These are phyloP conservation scores for Poecilia latipinna DNA, from an alignment of 2,113 vertebrate species.

Conservation along the genomic window DNA sequence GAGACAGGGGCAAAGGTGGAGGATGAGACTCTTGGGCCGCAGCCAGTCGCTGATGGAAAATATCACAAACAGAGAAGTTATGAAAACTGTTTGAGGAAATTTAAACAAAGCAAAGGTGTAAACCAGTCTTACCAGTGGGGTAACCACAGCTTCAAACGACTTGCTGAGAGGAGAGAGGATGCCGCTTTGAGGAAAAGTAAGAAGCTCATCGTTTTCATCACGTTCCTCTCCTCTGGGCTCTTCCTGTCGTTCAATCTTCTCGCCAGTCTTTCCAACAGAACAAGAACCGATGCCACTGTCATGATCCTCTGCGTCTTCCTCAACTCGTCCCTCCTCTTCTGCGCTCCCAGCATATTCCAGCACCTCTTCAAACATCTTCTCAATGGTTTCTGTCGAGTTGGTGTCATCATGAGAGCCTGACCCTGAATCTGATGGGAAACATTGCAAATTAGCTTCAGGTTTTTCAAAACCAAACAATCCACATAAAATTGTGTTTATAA, in stretches of 20 bases:
- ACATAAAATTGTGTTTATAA: not conserved
- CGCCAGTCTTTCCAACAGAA: conserved; percentile 33
- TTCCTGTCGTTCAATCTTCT: conserved; percentile 14
- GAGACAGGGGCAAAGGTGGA: conserved; percentile 41
- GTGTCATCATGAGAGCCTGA: conserved; percentile 54
- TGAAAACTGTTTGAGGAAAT: not conserved
- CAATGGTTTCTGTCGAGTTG: conserved; percentile 74
- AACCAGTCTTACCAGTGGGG: conserved; percentile 74
- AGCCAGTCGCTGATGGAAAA: conserved; percentile 60
- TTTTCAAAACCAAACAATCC: too few relatives aligned
- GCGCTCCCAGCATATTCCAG: conserved; percentile 66
- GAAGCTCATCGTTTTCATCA: conserved; percentile 63
- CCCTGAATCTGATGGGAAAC: conserved; percentile 40
- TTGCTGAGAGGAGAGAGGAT: conserved; percentile 83
- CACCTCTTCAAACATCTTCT: conserved; percentile 81
- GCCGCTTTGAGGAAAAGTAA: conserved; percentile 71
- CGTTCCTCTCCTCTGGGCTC: conserved; percentile 20
- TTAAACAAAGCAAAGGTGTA: not conserved
- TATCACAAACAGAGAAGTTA: not conserved
- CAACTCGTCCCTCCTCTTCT: conserved; percentile 20
- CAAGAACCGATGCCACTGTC: conserved; percentile 57
- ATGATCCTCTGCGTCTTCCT: conserved; percentile 33
- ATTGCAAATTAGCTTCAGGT: too few relatives aligned
- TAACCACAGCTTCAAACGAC: conserved; percentile 80
- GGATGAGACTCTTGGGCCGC: conserved; percentile 42